Evolutionary conservation across 2,797 vertebrate species (phyloP), one percentile per base, ranked within the genome.

Genomic region (Lepus townsendii): DNA sequence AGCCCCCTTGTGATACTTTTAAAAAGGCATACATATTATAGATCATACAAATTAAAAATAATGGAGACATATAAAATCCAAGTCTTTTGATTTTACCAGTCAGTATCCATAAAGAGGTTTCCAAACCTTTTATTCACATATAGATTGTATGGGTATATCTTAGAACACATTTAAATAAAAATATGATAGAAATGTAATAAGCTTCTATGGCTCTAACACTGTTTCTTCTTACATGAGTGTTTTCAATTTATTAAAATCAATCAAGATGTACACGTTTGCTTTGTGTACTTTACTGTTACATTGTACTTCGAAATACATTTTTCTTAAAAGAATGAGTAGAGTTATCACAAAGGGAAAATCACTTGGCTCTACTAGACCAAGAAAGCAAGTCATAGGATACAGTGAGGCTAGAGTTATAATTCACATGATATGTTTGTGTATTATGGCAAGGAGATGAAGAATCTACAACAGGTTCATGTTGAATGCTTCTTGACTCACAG

Each of bases 91-190:
- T 89, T 93, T 57, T 83, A n/a, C 32, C 24, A n/a, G 30, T 66
- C 4, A 30, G 83, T 93, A 84, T 35, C 12, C 73, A 47, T 35
- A 94, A 90, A 85, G 71, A 93, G 12, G 3, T 89, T 78, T 52
- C 50, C 24, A 20, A 54, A 1, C 22, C 6, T 90, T 60, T 72
- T 77, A 38, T 19, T 4, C 10, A 76, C 8, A 4, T 66, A 19
- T 47, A 0, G 5, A 73, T 82, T 69, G 62, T 42, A 50, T 30
- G 57, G 13, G 5, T 26, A 7, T 88, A 52, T 68, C 10, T 47
- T 54, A 35, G 60, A 82, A 4, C 72, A 35, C 72, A 24, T 24
- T 62, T 82, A 77, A 42, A 38, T 78, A n/a, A 91, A 52, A 1
- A 7, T 30, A n/a, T 30, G 12, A 72, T 38, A 54, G 60, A 66